Conservation (phyloP, 2,797 vertebrate species). For the Cephalopachus bancanus region DNA sequence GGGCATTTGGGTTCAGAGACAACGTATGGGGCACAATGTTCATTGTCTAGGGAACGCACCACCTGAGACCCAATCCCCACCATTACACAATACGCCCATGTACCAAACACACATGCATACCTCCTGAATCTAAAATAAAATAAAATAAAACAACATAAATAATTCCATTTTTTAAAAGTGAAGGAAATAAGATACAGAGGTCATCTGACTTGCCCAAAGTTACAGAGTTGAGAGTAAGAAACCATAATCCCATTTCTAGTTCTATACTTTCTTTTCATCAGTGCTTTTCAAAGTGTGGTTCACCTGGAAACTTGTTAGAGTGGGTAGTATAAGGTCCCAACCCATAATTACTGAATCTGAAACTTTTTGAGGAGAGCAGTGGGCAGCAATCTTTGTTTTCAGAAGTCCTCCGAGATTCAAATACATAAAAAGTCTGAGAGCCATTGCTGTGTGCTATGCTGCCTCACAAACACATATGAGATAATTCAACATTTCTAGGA, state of each 20-base stretch:
- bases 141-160: too few relatives aligned
- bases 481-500: neutral
- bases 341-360: neutral
- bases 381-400: neutral
- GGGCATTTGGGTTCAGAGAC: too few relatives aligned
- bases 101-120: too few relatives aligned
- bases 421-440: neutral
- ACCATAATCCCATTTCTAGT: neutral
- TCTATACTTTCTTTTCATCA: neutral
- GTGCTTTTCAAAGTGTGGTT: neutral
- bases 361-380: neutral
- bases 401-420: neutral
- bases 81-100: too few relatives aligned
- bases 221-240: neutral
- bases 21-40: too few relatives aligned
- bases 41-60: too few relatives aligned
- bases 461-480: neutral
- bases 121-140: too few relatives aligned
- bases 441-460: neutral
- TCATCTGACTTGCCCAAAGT: neutral
- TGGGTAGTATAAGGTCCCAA: neutral
- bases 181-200: neutral
- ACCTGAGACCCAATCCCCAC: too few relatives aligned
- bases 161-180: too few relatives aligned
- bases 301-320: neutral